phyloP scores from a whole-genome alignment of 2,888 invertebrate species.

The Mongoloraphidia duomilia region DNA sequence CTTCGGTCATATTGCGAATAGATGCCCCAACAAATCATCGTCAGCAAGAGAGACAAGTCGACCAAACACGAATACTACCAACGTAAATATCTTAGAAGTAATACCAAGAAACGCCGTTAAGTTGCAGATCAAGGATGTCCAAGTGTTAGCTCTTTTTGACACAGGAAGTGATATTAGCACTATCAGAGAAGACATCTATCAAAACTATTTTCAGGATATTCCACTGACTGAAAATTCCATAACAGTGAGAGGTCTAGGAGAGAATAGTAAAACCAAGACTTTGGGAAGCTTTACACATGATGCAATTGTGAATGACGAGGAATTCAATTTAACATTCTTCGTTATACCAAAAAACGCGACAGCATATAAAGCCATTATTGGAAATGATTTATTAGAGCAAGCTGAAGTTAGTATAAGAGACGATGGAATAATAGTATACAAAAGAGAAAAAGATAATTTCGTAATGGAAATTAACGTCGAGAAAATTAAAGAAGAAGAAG shows the following conservation, averaged over 20 bases:
- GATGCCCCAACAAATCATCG: background rate
- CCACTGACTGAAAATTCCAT: too few relatives aligned
- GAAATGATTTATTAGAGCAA: background rate
- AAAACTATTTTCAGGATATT: background rate
- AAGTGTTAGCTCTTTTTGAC: constrained; percentile 2
- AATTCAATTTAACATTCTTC: background rate
- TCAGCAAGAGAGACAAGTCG: background rate
- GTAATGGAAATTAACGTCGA: too few relatives aligned
- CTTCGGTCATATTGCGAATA: background rate
- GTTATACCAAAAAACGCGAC: constrained; percentile 3
- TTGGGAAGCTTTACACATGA: background rate
- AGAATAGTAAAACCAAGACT: background rate
- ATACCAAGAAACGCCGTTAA: background rate
- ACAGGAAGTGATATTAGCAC: constrained; percentile 7
- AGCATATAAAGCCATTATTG: constrained; percentile 1
- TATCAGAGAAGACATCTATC: constrained; percentile 4
- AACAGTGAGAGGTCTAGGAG: constrained; percentile 1
- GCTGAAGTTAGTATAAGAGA: background rate
- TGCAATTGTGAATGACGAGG: background rate
- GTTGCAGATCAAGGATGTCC: background rate
- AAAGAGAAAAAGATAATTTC: background rate
- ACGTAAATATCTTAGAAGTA: background rate
- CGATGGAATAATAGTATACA: background rate
- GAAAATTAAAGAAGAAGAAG: too few relatives aligned
- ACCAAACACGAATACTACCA: background rate